These are phyloP conservation scores for Rhagonycha fulva DNA, from an alignment of 2,888 invertebrate species.

Conservation along the genomic window DNA sequence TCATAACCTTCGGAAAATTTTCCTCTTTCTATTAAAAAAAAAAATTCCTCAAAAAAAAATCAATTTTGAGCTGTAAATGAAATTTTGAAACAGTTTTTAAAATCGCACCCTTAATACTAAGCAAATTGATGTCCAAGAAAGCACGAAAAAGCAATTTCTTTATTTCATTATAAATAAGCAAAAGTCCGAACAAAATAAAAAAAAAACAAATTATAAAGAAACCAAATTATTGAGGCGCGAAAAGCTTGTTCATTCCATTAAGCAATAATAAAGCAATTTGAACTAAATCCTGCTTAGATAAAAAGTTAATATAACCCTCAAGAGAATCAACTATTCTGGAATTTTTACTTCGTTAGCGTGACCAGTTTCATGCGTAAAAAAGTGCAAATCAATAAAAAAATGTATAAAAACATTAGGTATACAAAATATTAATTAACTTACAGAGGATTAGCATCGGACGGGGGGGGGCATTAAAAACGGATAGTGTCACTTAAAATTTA, in stretches of 20 bases:
- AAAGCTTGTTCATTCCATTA: not conserved
- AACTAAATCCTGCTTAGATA: not conserved
- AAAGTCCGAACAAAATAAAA: not conserved
- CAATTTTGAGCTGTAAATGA: too few relatives aligned
- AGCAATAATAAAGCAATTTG: not conserved
- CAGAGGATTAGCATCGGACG: too few relatives aligned
- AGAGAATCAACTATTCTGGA: not conserved
- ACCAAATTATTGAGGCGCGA: not conserved
- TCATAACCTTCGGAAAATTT: too few relatives aligned
- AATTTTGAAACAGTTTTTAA: too few relatives aligned
- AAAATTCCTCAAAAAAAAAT: too few relatives aligned
- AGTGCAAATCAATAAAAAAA: not conserved
- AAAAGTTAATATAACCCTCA: not conserved
- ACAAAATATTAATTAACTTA: not conserved
- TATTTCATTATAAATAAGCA: too few relatives aligned
- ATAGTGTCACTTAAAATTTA: too few relatives aligned
- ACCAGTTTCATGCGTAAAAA: not conserved
- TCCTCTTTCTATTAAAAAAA: too few relatives aligned
- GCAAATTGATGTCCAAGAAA: too few relatives aligned
- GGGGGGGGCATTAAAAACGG: too few relatives aligned
- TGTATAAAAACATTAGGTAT: not conserved
- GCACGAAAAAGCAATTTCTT: too few relatives aligned
- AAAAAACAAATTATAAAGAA: not conserved
- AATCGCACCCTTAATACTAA: too few relatives aligned
- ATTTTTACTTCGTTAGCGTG: not conserved